A percentile compares a stretch with the other conserved stretches of the same genome.
phyloP scores from a whole-genome alignment of 2,797 vertebrate genomes.

The Petrocephalus schoutedeni region DNA sequence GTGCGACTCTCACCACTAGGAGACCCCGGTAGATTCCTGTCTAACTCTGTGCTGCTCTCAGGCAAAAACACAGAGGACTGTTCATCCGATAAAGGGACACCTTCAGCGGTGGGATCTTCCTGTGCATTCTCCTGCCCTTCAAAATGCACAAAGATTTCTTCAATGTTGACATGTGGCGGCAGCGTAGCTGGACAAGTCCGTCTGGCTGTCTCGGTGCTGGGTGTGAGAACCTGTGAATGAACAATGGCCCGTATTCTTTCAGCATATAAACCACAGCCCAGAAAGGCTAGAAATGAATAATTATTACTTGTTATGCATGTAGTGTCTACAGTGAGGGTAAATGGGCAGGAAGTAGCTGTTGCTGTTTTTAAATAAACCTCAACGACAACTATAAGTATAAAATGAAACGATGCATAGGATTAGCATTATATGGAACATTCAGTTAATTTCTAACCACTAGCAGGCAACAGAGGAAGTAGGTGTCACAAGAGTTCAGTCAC shows the following conservation, averaged over 20 bases:
- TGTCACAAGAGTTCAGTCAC: conserved; percentile 26
- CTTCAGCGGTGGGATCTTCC: neutral
- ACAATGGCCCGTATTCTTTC: neutral
- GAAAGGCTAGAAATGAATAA: neutral
- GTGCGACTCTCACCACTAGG: conserved; percentile 8
- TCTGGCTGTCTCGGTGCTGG: conserved; percentile 20
- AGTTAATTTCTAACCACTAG: conserved; percentile 38
- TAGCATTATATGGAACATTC: neutral
- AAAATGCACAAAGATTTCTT: conserved; percentile 51
- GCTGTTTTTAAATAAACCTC: neutral
- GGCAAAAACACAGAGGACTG: conserved; percentile 24
- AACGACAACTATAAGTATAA: neutral
- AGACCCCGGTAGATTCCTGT: neutral
- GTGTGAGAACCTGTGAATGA: conserved; percentile 43
- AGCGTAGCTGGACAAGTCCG: conserved; percentile 23
- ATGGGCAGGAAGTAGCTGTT: neutral
- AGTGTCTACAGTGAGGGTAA: neutral
- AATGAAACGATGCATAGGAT: neutral
- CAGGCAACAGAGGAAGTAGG: conserved; percentile 49
- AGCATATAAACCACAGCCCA: neutral
- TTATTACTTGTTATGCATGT: neutral
- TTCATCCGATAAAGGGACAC: neutral
- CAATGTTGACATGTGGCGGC: conserved; percentile 55
- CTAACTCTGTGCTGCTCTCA: conserved; percentile 35
- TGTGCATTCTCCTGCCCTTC: neutral